Conservation (phyloP, 2,113 vertebrate genomes). For the Girardinichthys multiradiatus region DNA sequence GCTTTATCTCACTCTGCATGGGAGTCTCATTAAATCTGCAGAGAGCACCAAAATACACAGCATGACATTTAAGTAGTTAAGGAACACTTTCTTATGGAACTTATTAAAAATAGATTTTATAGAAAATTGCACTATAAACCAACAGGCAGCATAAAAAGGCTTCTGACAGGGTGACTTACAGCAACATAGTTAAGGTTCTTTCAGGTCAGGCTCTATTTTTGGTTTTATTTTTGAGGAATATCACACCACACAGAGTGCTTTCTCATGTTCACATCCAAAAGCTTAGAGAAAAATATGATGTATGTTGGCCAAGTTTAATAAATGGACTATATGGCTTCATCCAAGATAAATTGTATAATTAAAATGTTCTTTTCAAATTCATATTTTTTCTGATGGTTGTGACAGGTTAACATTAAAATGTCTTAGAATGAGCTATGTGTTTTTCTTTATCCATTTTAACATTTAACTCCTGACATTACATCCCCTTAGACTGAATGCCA, state of each 20-base stretch:
- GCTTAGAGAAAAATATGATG: slow-evolving; percentile 8
- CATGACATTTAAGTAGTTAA: slow-evolving; percentile 14
- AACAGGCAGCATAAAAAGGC: neutral
- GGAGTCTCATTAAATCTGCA: slow-evolving; percentile 36
- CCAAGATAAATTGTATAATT: neutral
- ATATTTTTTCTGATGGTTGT: neutral
- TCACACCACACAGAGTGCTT: slow-evolving; percentile 39
- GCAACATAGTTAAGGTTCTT: neutral
- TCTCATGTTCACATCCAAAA: slow-evolving; percentile 34
- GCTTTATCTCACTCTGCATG: slow-evolving; percentile 11
- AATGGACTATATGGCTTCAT: neutral
- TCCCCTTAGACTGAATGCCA: slow-evolving; percentile 49
- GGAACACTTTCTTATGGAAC: slow-evolving; percentile 7
- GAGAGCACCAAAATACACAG: slow-evolving; percentile 32
- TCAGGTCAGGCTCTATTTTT: slow-evolving; percentile 15
- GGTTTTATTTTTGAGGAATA: slow-evolving; percentile 20
- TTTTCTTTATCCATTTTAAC: slow-evolving; percentile 1
- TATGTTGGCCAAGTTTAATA: slow-evolving; percentile 21
- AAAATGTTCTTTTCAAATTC: neutral
- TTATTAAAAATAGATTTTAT: slow-evolving; percentile 21
- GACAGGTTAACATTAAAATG: neutral
- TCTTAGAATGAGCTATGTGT: neutral
- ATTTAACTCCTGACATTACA: slow-evolving; percentile 34
- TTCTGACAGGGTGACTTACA: neutral
- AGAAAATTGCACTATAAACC: neutral